Evolutionary conservation across 2,797 vertebrate genomes (phyloP).

Genomic region (Myioborus melanocephalus): DNA sequence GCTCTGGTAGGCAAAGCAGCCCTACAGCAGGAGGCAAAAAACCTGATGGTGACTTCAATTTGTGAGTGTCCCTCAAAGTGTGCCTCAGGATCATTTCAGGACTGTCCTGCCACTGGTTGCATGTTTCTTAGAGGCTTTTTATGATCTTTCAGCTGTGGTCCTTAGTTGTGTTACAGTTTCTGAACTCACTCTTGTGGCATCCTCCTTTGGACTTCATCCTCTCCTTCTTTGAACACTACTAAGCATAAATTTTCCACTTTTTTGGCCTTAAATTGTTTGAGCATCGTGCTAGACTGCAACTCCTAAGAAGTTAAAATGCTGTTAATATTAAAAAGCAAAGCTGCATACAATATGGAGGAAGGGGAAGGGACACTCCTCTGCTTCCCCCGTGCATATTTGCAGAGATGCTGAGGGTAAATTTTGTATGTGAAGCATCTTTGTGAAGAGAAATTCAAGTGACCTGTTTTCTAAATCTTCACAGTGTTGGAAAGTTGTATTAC

Average conservation of each 20-base stretch:
- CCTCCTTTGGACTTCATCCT: background rate
- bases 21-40: background rate
- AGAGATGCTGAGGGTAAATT: background rate
- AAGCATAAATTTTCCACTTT: background rate
- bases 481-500: background rate
- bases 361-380: background rate
- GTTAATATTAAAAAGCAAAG: background rate
- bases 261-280: background rate
- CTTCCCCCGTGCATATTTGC: background rate
- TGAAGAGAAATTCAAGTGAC: background rate
- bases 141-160: background rate
- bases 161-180: background rate
- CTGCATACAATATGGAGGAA: background rate
- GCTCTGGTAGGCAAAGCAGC: background rate
- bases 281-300: background rate
- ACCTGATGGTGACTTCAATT: background rate
- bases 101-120: background rate
- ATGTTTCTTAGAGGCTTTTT: background rate
- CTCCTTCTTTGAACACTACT: background rate
- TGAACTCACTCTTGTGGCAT: background rate
- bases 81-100: accelerated
- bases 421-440: background rate
- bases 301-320: background rate
- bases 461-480: background rate
- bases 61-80: background rate